Evolutionary conservation across 2,113 vertebrate species (phyloP), one percentile per base, ranked within the genome.

Genomic region (Oryzias celebensis): DNA sequence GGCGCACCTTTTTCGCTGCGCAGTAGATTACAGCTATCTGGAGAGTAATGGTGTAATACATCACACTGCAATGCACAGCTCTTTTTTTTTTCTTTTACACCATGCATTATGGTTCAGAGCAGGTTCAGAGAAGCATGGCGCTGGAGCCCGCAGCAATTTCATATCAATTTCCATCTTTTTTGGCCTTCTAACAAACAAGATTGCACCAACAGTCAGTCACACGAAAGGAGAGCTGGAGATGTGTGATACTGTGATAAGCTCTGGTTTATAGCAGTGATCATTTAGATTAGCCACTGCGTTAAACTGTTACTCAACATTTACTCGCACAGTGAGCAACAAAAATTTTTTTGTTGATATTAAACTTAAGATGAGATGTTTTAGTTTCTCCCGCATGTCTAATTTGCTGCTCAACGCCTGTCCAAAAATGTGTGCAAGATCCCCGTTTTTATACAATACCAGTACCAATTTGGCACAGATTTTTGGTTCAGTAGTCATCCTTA

Each of bases 221-320:
- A 45, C 28, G 72, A 78, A 65, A 44, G 48, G 56, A 5, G 22
- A 44, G 53, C 36, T 22, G 44, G 78, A 83, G 62, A 67, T 75
- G 52, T 71, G 28, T 17, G 17, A 47, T 66, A 60, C 52, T 31
- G 65, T 51, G 65, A 68, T 75, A 65, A 72, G 63, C 62, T 56
- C 20, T 36, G 51, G 20, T 81, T 78, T 62, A 71, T 60, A 73
- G 56, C 75, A 44, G 56, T 52, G 57, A 67, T 70, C 47, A 58
- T 79, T 79, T 62, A n/a, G 43, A 46, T 62, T 65, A 65, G 80
- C 53, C 65, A 64, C 73, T 63, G 69, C 73, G 63, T 80, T 56
- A 73, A 55, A 43, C 64, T 52, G 63, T 80, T 73, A 54, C 59
- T 77, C 71, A 73, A 77, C 62, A 68, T 63, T 28, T 28, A 28